Conservation (phyloP, 2,113 vertebrate species). For the Aptenodytes forsteri region DNA sequence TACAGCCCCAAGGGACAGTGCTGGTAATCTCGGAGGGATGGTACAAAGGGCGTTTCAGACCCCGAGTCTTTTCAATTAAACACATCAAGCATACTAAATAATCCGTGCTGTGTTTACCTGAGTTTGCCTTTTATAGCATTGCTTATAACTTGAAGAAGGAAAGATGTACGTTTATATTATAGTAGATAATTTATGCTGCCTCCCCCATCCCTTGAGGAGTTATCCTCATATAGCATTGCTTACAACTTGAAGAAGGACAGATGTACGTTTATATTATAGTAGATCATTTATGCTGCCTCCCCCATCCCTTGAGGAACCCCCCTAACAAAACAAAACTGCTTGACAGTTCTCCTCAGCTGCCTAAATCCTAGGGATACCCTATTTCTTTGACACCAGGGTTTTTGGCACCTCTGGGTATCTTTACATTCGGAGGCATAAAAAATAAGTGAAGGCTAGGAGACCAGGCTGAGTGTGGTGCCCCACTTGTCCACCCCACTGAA, state of each 20-base stretch:
- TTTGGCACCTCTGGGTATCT: not conserved
- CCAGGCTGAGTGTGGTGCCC: accelerated
- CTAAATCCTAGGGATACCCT: not conserved
- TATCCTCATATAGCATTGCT: not conserved
- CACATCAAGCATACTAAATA: not conserved
- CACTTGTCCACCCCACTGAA: not conserved
- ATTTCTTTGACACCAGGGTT: not conserved
- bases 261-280: not conserved
- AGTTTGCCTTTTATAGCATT: not conserved
- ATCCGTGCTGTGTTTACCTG: not conserved
- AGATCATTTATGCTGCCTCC: not conserved
- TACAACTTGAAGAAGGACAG: not conserved
- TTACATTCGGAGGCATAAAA: not conserved
- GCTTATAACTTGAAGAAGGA: not conserved
- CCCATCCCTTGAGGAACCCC: not conserved
- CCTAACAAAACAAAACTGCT: not conserved
- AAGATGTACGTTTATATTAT: not conserved
- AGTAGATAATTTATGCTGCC: not conserved
- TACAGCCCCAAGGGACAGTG: not conserved
- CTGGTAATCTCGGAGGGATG: not conserved
- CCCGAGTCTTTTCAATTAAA: not conserved
- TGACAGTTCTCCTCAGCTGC: not conserved
- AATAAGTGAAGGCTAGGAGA: not conserved
- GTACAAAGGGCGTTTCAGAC: not conserved
- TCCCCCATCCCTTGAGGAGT: not conserved